A percentile compares a stretch with the other conserved stretches of the same genome.
Conservation (phyloP, 2,888 invertebrate species). For the Drosophila acutilabella region DNA sequence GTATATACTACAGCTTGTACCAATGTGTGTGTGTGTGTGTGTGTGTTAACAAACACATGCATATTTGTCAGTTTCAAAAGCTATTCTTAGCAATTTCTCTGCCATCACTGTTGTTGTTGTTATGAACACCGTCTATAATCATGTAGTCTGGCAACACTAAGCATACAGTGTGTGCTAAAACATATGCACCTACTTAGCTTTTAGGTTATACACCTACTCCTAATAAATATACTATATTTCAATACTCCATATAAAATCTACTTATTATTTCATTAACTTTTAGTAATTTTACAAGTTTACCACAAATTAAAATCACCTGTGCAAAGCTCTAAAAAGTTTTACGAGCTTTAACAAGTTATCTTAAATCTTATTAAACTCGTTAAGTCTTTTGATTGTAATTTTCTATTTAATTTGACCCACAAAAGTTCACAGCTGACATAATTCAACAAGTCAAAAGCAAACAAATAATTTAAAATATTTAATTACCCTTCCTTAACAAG, state of each 20-base stretch:
- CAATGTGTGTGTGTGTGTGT: neutral
- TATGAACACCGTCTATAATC: slow-evolving; percentile 37
- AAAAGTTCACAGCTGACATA: too few species aligned
- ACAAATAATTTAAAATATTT: too few species aligned
- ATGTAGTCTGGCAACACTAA: neutral
- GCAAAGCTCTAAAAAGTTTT: neutral
- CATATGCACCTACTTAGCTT: too few species aligned
- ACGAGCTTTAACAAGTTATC: neutral
- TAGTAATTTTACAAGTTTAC: too few species aligned
- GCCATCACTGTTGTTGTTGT: slow-evolving; percentile 47
- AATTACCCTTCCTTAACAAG: too few species aligned
- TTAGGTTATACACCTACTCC: too few species aligned
- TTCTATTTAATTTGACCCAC: too few species aligned
- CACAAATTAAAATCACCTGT: too few species aligned
- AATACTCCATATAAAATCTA: too few species aligned
- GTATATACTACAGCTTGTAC: slow-evolving; percentile 17
- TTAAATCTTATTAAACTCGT: neutral
- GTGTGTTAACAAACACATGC: slow-evolving; percentile 39
- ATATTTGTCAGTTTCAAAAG: slow-evolving; percentile 57
- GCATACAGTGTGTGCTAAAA: neutral
- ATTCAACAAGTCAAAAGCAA: too few species aligned
- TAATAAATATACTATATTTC: too few species aligned
- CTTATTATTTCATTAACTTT: too few species aligned
- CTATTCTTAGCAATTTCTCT: slow-evolving; percentile 67
- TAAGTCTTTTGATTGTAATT: neutral